These are phyloP conservation scores for Anomalospiza imberbis DNA, from an alignment of 2,797 vertebrate genomes.

Conservation along the genomic window DNA sequence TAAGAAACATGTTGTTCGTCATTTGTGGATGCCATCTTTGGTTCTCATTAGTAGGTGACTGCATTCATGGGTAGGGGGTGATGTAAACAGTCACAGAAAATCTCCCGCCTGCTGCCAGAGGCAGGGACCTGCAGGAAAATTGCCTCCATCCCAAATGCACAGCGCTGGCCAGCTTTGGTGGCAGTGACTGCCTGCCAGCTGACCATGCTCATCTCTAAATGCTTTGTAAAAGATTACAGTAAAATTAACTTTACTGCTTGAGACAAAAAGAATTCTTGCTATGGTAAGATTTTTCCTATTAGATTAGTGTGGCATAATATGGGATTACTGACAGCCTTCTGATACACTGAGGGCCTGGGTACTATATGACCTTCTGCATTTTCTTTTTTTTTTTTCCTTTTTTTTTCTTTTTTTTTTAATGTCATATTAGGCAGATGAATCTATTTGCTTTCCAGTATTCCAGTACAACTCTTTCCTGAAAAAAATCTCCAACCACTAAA, in stretches of 20 bases:
- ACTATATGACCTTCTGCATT: not conserved
- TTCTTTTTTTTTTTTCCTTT: too few relatives aligned
- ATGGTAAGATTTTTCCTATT: not conserved
- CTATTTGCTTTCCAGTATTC: not conserved
- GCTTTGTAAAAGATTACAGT: not conserved
- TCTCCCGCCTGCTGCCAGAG: not conserved
- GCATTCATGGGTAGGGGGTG: not conserved
- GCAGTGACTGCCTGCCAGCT: not conserved
- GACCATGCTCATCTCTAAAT: not conserved
- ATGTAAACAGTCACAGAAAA: not conserved
- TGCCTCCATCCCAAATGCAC: not conserved
- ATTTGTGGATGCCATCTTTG: not conserved
- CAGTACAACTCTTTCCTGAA: not conserved
- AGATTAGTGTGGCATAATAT: not conserved
- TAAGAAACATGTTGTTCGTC: not conserved
- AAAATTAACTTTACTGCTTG: not conserved
- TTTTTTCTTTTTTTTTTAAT: not conserved
- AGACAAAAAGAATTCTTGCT: not conserved
- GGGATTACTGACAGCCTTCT: not conserved
- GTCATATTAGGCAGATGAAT: not conserved
- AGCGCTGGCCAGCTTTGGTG: not conserved
- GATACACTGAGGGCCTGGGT: not conserved
- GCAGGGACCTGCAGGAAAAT: not conserved
- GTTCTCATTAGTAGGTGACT: not conserved
- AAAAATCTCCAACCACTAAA: not conserved